Base-by-base conservation (phyloP, 2,797 vertebrate species). In the Pterois miles region DNA sequence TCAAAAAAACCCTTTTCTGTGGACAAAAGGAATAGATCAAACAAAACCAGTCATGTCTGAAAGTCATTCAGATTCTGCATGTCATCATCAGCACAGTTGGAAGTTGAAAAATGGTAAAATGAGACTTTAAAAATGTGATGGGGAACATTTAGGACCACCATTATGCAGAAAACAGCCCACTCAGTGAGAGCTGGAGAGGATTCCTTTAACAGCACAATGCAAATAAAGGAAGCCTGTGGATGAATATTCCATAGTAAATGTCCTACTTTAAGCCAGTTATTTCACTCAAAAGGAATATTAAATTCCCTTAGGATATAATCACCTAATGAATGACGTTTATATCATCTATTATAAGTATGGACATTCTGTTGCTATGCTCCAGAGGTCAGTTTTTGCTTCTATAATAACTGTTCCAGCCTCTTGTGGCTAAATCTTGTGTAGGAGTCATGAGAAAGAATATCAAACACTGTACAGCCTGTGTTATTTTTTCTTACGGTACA, bases 61-160 rank as follows among this genome's bases (percentile, higher is more conserved):
- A 66, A 73, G 67, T 72, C 58, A 79, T 36, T 82, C 50, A 13
- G 7, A 65, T 56, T 77, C 27, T 25, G 20, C 59, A 80, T 16
- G 69, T 77, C 56, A 79, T 60, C 62, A 64, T 54, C 25, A 38
- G 73, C 53, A 57, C 64, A 63, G 67, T 52, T 57, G 43, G 57
- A 68, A 16, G 31, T 33, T 22, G 23, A 38, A 74, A 71, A n/a
- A n/a, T n/a, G n/a, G n/a, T n/a, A n/a, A 53, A 74, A 72, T 18
- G 8, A 4, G 65, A 78, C 64, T 16, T 80, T 64, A 23, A 22
- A 79, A 71, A 74, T 64, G 14, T 62, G 65, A 76, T 16, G 40
- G 48, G 65, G 25, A 76, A 69, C 71, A 81, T 69, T 86, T 83
- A 67, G 25, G 86, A 56, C 12, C 33, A n/a, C 3, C 25, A 69